Base-by-base conservation (phyloP, 2,888 invertebrate genomes). In the Drosophila subquinaria region DNA sequence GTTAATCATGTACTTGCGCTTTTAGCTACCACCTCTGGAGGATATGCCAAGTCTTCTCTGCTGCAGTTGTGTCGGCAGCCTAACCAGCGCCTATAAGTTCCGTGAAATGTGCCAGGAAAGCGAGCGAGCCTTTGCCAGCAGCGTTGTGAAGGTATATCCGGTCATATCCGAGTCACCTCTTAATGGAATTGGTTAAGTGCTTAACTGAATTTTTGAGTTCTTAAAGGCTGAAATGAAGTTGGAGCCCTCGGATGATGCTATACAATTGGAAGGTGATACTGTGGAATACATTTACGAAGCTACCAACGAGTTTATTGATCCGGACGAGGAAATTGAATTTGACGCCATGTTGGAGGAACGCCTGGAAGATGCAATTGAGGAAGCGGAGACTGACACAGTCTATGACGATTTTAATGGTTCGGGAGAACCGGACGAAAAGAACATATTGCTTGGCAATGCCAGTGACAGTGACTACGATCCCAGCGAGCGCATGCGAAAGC, bases 11-110 rank as follows among this genome's bases (percentile, higher is more conserved):
- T 30, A 20, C 3, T 23, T 56, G 13, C 23, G 30, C 9, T 8
- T 20, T 15, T 13, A 92, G 92, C 55, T 92, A 40, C 90, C 88
- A 38, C 85, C 89, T 1, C 80, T 90, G 20, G 89, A 89, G 27
- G 89, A 92, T 56, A 90, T 92, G 60, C 92, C 92, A 1, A 92
- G 85, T 66, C 89, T 91, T 73, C 86, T 92, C n/a, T 92, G 92
- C 62, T 76, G 70, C n/a, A 88, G 72, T 20, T 92, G 92, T 64
- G 64, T 92, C 23, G 76, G 81, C 6, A 82, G 75, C 3, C 67
- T 92, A 0, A 84, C 85, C 36, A 79, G 78, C 35, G 90, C 92
- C 0, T 90, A 86, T 48, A 90, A 90, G 30, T 92, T 92, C 43
- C 88, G 92, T 0, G 79, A 84, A 15, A 60, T 91, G 75, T 92